These are phyloP conservation scores for Maylandia zebra DNA, from an alignment of 2,113 vertebrate genomes.

Conservation along the genomic window DNA sequence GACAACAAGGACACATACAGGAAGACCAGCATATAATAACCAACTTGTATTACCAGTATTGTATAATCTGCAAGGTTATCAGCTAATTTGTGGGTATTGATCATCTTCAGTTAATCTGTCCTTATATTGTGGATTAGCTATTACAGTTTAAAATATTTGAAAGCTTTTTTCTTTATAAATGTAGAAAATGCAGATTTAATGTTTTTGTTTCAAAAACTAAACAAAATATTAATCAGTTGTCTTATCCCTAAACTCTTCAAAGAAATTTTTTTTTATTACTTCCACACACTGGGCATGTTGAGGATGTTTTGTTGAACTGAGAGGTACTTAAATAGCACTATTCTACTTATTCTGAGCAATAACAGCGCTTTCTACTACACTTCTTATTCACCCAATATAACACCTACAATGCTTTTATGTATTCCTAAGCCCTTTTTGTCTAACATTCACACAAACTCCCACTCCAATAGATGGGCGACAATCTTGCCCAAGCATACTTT, in stretches of 20 bases:
- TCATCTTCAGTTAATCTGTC: neutral
- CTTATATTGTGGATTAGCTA: neutral
- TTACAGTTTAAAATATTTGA: neutral
- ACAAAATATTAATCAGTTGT: neutral
- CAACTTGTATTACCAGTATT: neutral
- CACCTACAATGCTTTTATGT: neutral
- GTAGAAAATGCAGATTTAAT: neutral
- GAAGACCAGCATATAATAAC: neutral
- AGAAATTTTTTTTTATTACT: neutral
- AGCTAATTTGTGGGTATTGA: neutral
- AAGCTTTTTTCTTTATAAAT: neutral
- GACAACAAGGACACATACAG: neutral
- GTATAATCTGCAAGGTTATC: neutral
- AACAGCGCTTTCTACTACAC: neutral
- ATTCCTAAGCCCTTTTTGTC: neutral
- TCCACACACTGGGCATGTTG: neutral
- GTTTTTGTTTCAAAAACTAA: neutral
- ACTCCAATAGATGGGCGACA: neutral
- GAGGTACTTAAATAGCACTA: neutral
- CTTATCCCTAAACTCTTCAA: neutral
- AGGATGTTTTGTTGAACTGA: neutral
- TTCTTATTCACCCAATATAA: neutral
- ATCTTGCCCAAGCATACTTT: neutral
- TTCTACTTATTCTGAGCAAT: neutral
- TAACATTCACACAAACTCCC: neutral